Percentiles rank a stretch among this genome's conserved stretches.
These are phyloP conservation scores for Scolopax bukidnonensis DNA, from an alignment of 2,797 vertebrate genomes.

Conservation along the genomic window DNA sequence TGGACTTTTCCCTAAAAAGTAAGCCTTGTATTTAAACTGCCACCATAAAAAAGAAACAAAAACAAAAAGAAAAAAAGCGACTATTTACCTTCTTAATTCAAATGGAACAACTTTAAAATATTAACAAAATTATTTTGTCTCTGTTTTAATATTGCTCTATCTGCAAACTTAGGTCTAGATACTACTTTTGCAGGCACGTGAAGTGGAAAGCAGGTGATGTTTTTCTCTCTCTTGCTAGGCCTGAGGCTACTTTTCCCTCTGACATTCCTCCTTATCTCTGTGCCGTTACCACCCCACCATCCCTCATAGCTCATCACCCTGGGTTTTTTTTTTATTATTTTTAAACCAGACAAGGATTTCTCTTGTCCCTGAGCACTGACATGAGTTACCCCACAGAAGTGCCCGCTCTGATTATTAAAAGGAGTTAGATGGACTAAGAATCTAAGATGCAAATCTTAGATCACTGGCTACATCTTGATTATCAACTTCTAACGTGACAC, in stretches of 20 bases:
- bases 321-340: not conserved
- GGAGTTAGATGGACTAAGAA: not conserved
- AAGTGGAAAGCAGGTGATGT: not conserved
- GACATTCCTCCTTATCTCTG: not conserved
- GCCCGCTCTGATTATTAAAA: not conserved
- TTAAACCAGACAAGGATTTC: not conserved
- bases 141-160: not conserved
- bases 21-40: slow-evolving; percentile 1
- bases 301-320: not conserved
- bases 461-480: not conserved
- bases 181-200: not conserved
- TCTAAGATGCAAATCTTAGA: not conserved
- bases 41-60: not conserved
- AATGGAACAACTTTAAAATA: slow-evolving; percentile 44
- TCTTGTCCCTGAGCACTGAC: not conserved
- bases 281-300: not conserved
- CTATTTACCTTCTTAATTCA: not conserved
- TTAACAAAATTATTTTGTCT: not conserved
- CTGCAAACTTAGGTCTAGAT: not conserved
- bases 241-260: not conserved
- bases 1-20: not conserved
- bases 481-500: not conserved
- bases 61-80: not conserved
- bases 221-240: not conserved
- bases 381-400: not conserved